These are phyloP conservation scores for Apodemia zela DNA, from an alignment of 2,888 invertebrate genomes.

Conservation along the genomic window DNA sequence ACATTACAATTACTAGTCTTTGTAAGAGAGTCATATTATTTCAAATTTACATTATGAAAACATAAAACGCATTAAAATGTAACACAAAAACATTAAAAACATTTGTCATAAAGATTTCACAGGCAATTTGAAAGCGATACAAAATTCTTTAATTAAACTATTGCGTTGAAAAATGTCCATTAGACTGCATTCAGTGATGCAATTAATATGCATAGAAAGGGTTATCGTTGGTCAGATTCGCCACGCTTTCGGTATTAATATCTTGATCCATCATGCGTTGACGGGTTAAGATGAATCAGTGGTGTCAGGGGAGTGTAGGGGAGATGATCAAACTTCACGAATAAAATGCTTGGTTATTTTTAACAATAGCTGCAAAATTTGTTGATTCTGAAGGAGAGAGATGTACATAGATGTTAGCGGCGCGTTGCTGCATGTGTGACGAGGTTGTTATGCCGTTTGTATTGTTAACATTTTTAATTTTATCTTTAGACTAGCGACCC, in stretches of 20 bases:
- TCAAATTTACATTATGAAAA: too few relatives aligned
- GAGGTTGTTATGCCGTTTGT: too few relatives aligned
- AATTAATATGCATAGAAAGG: conserved; percentile 50
- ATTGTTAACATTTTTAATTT: too few relatives aligned
- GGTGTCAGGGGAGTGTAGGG: conserved; percentile 47
- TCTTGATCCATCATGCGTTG: conserved; percentile 77
- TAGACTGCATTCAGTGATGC: conserved; percentile 27
- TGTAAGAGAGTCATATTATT: too few relatives aligned
- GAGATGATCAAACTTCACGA: conserved; percentile 45
- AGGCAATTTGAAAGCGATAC: conserved; percentile 20
- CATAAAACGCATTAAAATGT: background rate
- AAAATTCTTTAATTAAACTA: conserved; percentile 26
- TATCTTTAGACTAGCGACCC: too few relatives aligned
- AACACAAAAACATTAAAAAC: background rate
- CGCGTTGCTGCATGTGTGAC: too few relatives aligned
- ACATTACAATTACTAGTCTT: too few relatives aligned
- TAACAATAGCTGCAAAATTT: background rate
- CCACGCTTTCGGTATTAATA: conserved; percentile 76
- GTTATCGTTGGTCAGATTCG: conserved; percentile 71
- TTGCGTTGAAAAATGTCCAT: conserved; percentile 25
- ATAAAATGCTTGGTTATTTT: background rate
- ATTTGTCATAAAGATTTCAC: conserved; percentile 3
- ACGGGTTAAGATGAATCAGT: conserved; percentile 74
- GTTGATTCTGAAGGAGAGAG: background rate
- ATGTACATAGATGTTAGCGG: too few relatives aligned